Conservation (phyloP, 2,113 vertebrate species). For the Pseudopodoces humilis region DNA sequence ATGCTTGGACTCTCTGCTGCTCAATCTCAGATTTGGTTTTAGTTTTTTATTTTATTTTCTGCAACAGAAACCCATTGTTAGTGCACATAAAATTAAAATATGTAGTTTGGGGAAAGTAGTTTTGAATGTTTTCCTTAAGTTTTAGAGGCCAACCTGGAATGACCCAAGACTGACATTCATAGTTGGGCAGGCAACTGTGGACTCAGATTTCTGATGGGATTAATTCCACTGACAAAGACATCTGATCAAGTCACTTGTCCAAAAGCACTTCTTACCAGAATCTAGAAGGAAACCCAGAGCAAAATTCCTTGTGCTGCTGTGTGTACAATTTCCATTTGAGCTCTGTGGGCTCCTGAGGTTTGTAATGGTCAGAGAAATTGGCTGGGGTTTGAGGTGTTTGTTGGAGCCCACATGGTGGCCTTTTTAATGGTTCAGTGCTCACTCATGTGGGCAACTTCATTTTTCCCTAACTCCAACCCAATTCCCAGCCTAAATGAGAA, state of each 20-base stretch:
- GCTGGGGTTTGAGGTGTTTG: not conserved
- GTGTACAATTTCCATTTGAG: not conserved
- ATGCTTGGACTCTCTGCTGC: not conserved
- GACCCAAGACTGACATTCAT: not conserved
- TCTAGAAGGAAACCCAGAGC: not conserved
- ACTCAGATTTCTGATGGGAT: not conserved
- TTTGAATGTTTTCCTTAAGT: not conserved
- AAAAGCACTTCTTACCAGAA: not conserved
- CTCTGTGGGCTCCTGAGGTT: not conserved
- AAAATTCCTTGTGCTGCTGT: not conserved
- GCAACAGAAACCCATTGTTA: not conserved
- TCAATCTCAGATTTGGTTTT: not conserved
- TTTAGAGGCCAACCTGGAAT: not conserved
- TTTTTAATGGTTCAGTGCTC: conserved; percentile 12
- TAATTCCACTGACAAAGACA: not conserved
- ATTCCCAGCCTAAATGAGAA: conserved; percentile 35
- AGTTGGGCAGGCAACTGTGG: not conserved
- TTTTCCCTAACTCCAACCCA: conserved; percentile 24
- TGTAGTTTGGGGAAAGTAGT: not conserved
- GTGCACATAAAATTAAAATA: not conserved
- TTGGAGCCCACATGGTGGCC: not conserved
- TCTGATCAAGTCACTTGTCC: not conserved
- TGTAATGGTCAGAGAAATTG: not conserved
- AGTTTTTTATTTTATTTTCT: not conserved
- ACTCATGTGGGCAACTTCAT: not conserved